A percentile compares a stretch with the other conserved stretches of the same genome.
phyloP scores from a whole-genome alignment of 2,113 vertebrate species.

The Malurus alboscapulatus region DNA sequence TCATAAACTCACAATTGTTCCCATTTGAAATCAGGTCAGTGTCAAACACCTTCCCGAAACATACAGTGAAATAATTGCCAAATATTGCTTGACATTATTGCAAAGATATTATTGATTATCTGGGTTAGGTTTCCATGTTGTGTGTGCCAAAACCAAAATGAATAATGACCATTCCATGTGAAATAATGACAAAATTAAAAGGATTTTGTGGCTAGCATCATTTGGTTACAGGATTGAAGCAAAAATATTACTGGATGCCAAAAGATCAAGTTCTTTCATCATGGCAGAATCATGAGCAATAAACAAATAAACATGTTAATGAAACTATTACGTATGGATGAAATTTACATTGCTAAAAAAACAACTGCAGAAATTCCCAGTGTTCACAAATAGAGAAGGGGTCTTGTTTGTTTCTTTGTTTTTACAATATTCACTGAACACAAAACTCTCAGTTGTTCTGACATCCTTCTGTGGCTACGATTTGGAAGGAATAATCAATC shows the following conservation, averaged over 20 bases:
- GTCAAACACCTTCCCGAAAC: not conserved
- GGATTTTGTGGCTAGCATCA: not conserved
- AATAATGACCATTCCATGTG: not conserved
- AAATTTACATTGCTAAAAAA: not conserved
- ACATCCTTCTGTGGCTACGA: not conserved
- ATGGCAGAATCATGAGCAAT: not conserved
- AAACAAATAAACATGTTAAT: not conserved
- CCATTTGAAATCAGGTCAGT: not conserved
- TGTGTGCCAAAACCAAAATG: not conserved
- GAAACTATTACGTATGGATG: not conserved
- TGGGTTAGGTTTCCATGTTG: not conserved
- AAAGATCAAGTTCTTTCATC: not conserved
- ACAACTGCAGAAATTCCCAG: not conserved
- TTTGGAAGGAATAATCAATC: not conserved
- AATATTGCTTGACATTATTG: not conserved
- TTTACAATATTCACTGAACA: not conserved
- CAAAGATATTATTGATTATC: not conserved
- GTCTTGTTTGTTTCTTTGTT: not conserved
- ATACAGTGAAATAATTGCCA: not conserved
- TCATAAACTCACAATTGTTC: not conserved
- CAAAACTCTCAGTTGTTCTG: not conserved
- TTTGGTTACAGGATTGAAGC: slow-evolving; percentile 6
- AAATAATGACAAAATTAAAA: slow-evolving; percentile 12
- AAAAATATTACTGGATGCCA: not conserved
- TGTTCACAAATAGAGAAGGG: not conserved